Percentiles rank a stretch among this genome's conserved stretches.
Evolutionary conservation across 92 coral and sea anemone genomes (phyloP).

Genomic region (Zoanthus sociatus): DNA sequence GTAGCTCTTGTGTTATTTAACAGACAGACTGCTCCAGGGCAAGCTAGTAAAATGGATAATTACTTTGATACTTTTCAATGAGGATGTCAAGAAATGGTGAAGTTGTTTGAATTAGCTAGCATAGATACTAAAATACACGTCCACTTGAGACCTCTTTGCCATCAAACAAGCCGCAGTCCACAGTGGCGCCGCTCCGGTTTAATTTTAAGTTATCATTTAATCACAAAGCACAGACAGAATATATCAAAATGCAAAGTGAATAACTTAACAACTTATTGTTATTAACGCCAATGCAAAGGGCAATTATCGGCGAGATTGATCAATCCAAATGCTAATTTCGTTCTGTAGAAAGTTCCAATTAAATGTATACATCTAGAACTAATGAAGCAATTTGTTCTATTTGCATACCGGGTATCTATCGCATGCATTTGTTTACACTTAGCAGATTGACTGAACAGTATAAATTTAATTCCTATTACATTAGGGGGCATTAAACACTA

Average conservation of each 20-base stretch:
- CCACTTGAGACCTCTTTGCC: conserved; percentile 50
- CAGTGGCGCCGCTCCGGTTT: conserved; percentile 35
- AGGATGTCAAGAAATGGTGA: conserved; percentile 42
- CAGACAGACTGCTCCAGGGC: conserved; percentile 26
- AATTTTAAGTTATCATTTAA: conserved; percentile 29
- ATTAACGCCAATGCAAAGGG: conserved; percentile 59
- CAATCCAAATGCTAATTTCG: conserved; percentile 67
- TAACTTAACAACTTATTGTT: conserved; percentile 46
- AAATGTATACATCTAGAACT: conserved; percentile 64
- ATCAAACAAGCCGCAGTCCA: conserved; percentile 41
- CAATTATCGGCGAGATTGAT: conserved; percentile 59
- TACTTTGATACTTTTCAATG: conserved; percentile 34
- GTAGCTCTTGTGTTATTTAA: neutral
- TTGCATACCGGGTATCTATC: conserved; percentile 83
- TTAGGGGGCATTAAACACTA: conserved; percentile 75
- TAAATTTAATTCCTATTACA: conserved; percentile 83
- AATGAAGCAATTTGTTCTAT: conserved; percentile 72
- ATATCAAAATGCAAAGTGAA: conserved; percentile 20
- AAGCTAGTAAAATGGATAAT: neutral
- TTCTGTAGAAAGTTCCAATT: conserved; percentile 69
- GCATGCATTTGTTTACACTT: conserved; percentile 88
- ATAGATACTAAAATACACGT: conserved; percentile 26
- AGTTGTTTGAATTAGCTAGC: conserved; percentile 52
- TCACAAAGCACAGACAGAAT: conserved; percentile 35
- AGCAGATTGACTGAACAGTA: conserved; percentile 74